Conservation (phyloP, 37 sponge, comb jelly and placozoan genomes). For the Tethya wilhelma region DNA sequence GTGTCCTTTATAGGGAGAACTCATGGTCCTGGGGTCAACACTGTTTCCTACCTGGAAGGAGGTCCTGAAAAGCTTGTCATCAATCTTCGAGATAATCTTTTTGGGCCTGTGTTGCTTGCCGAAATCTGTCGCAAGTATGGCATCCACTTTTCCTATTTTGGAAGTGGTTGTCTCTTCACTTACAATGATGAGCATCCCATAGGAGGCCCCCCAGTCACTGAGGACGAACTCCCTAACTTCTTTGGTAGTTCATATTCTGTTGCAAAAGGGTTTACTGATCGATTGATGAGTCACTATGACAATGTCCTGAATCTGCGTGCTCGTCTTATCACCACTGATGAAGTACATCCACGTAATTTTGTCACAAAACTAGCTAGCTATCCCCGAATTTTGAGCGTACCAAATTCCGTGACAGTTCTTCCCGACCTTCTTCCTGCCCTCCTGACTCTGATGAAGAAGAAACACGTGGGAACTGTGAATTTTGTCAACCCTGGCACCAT, state of each 20-base stretch:
- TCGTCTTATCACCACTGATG: not conserved
- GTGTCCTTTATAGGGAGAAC: conserved; percentile 17
- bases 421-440: no score
- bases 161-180: conserved; percentile 19
- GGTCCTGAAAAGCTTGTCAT: not conserved
- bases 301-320: conserved; percentile 4
- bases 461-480: no score
- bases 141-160: conserved; percentile 10
- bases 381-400: no score
- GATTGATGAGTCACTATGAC: not conserved
- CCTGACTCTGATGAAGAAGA: no score
- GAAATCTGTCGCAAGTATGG: not conserved
- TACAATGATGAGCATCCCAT: conserved; percentile 1
- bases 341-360: not conserved
- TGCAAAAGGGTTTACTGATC: conserved; percentile 4
- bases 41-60: not conserved
- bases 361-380: conserved; percentile 20
- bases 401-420: no score
- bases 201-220: no score
- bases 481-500: no score
- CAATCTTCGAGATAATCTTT: conserved; percentile 20
- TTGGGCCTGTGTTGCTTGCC: conserved; percentile 15
- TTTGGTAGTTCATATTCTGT: not conserved
- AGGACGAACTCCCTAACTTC: conserved; percentile 12
- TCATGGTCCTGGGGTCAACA: conserved; percentile 3